Conservation (phyloP, 2,113 vertebrate genomes). For the Rutilus rutilus region DNA sequence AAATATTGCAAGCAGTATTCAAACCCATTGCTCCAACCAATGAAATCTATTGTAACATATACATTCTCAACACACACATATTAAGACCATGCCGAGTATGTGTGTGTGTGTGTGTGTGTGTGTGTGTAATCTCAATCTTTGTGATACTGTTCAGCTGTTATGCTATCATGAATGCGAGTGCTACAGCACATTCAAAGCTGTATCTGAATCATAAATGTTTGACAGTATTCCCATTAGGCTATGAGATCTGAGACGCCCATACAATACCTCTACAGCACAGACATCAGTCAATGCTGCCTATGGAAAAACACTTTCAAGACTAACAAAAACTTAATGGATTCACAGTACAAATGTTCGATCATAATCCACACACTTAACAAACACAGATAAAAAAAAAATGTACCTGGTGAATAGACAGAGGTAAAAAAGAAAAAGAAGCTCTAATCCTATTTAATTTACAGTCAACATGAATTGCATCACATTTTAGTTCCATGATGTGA, state of each 20-base stretch:
- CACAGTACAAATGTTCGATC: background rate
- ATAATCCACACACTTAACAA: background rate
- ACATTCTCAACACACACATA: constrained; percentile 35
- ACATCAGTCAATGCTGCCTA: background rate
- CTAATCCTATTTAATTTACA: background rate
- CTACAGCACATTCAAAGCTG: background rate
- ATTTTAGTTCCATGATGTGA: background rate
- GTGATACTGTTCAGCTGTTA: background rate
- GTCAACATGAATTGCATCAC: background rate
- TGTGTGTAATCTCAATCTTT: background rate
- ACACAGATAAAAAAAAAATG: background rate
- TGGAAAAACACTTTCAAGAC: background rate
- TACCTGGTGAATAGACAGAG: background rate
- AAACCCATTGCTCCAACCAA: background rate
- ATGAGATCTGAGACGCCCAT: background rate
- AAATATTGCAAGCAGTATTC: background rate
- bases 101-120: background rate
- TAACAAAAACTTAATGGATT: background rate
- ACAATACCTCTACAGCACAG: background rate
- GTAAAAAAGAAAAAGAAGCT: background rate
- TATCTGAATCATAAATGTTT: constrained; percentile 13
- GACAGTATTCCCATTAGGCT: background rate
- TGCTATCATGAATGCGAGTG: background rate
- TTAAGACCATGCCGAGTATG: background rate
- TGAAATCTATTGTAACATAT: background rate